Evolutionary conservation across 2,113 vertebrate species (phyloP), one percentile per base, ranked within the genome.

Genomic region (Dunckerocampus dactyliophorus): DNA sequence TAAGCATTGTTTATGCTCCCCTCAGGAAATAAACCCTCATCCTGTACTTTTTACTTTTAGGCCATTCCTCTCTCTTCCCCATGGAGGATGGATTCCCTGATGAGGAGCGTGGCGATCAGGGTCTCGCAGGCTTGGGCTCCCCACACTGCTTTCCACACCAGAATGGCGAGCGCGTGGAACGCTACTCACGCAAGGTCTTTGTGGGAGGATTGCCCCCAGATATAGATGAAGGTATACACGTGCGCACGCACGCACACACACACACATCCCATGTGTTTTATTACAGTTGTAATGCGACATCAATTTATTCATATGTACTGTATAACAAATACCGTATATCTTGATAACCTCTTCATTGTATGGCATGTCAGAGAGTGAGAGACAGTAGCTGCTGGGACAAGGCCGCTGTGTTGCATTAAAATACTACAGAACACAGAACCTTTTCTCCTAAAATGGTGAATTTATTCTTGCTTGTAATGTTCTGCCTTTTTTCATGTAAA

Each of bases 81-180:
- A 98, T 98, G 95, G 96, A 98, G 86, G 97, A 99, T 47, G 95
- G 95, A 15, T 99, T 99, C 82, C 88, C 95, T 67, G 97, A 99
- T 10, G 97, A 99, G 17, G 97, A 97, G n/a, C 95, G 95, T 53
- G 92, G 92, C 1, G 97, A 99, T 71, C 96, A 96, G 81, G 91
- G 91, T 71, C 92, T 98, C 45, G 92, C 93, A 8, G 94, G 96
- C 8, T 80, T 99, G 43, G 94, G 95, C 0, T 97, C 95, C 5
- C 95, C 96, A 22, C 97, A 98, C 86, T 98, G 96, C 89, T 99
- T 99, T 75, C 93, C 95, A 39, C 95, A 98, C 82, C 97, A 98
- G 89, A 99, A 98, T n/a, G 97, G 97, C 65, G 97, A 99, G 77
- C 86, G 96, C 1, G 94, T 98, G 14, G 97, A 99, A 42, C 94